Conservation (phyloP, 2,797 vertebrate genomes). For the Pantherophis alleghaniensis region DNA sequence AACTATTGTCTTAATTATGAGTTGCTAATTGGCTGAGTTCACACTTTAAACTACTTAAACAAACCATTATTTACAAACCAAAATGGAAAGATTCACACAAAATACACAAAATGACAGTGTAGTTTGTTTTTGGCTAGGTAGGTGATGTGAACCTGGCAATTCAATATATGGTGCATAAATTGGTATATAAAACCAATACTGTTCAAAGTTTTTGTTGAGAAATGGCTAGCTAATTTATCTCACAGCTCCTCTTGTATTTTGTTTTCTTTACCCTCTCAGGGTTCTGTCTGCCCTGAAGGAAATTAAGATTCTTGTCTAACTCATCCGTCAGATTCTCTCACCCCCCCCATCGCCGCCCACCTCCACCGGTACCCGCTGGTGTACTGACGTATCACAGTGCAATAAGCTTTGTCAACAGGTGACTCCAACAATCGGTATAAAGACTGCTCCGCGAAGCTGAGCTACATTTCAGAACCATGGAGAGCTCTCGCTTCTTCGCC, state of each 20-base stretch:
- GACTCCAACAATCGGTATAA: slow-evolving; percentile 47
- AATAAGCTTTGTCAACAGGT: slow-evolving; percentile 54
- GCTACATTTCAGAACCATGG: slow-evolving; percentile 72
- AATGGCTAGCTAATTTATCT: neutral
- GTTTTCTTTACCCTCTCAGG: neutral
- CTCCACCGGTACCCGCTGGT: neutral
- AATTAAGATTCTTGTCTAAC: slow-evolving; percentile 26
- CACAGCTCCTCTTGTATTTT: neutral
- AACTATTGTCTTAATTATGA: neutral
- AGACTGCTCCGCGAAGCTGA: neutral
- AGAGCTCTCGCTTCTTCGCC: slow-evolving; percentile 70
- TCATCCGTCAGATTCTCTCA: slow-evolving; percentile 7
- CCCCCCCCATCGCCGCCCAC: slow-evolving; percentile 25
- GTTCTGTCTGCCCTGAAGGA: slow-evolving; percentile 28
- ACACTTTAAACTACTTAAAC: neutral
- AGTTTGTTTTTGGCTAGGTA: neutral
- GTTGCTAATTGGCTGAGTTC: neutral
- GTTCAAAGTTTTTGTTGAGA: neutral
- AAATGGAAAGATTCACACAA: neutral
- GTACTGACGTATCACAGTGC: slow-evolving; percentile 64
- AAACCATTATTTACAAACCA: neutral
- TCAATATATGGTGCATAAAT: neutral
- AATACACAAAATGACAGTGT: neutral
- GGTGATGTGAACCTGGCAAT: neutral
- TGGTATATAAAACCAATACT: neutral